Evolutionary conservation across 2,113 vertebrate genomes (phyloP).

Genomic region (Eudyptes chrysolophus): DNA sequence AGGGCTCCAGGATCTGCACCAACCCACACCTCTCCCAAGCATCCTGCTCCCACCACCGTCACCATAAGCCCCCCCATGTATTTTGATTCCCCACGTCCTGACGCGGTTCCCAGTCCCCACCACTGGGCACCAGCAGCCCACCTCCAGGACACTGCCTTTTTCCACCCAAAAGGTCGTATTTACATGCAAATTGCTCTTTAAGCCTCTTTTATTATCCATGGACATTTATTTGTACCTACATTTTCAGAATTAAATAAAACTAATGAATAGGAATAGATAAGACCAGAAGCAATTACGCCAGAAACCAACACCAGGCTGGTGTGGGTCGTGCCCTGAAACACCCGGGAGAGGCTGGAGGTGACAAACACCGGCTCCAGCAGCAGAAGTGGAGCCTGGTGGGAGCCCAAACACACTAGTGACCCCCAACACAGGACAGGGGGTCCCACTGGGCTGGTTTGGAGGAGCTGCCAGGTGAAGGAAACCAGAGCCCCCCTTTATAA

Average conservation of each 20-base stretch:
- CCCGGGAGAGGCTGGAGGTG: background rate
- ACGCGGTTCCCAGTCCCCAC: accelerated
- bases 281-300: background rate
- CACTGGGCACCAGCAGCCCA: background rate
- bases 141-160: background rate
- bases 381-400: background rate
- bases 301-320: background rate
- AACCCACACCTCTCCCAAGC: accelerated
- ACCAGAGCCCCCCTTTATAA: background rate
- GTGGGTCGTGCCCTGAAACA: background rate
- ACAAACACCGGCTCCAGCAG: background rate
- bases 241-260: background rate
- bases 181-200: background rate
- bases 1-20: no score
- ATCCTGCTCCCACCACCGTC: background rate
- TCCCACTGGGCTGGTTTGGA: background rate
- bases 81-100: background rate
- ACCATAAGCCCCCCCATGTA: accelerated
- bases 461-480: accelerated
- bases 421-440: background rate
- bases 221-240: background rate
- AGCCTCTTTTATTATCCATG: background rate
- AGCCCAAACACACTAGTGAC: background rate
- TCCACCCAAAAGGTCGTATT: background rate
- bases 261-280: background rate